Conservation (phyloP, 2,888 invertebrate species). For the Aspidiotus rigidus region DNA sequence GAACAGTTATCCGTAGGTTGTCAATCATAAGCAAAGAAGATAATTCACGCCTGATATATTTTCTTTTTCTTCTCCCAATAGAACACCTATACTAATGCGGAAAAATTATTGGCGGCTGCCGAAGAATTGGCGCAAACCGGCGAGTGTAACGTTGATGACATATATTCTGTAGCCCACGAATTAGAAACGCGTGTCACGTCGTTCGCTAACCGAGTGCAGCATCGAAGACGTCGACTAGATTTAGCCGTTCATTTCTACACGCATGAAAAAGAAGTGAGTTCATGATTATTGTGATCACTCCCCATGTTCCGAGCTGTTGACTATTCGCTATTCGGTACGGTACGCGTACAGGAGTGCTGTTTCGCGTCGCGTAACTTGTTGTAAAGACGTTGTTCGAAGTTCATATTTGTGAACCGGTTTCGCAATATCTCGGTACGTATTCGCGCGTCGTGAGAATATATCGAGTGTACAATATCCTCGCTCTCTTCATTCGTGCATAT, state of each 20-base stretch:
- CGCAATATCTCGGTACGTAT: too few species aligned
- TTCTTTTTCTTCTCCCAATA: conserved; percentile 44
- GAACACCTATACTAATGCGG: conserved; percentile 98
- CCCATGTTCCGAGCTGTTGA: too few species aligned
- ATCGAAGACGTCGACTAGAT: conserved; percentile 78
- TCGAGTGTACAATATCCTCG: too few species aligned
- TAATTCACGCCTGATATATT: neutral
- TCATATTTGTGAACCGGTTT: too few species aligned
- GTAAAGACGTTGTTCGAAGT: too few species aligned
- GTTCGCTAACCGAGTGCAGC: conserved; percentile 86
- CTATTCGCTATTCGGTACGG: too few species aligned
- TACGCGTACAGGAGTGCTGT: too few species aligned
- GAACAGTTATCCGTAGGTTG: neutral
- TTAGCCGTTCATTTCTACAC: conserved; percentile 91
- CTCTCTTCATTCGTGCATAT: too few species aligned
- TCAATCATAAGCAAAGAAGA: neutral
- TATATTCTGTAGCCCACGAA: conserved; percentile 86
- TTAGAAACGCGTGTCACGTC: conserved; percentile 87
- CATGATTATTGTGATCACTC: neutral
- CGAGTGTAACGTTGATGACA: conserved; percentile 93
- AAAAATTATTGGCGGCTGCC: conserved; percentile 88
- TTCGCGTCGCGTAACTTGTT: too few species aligned
- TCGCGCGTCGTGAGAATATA: too few species aligned
- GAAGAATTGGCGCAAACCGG: conserved; percentile 92
- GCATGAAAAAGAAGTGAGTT: conserved; percentile 79